phyloP scores from a whole-genome alignment of 1,140 invertebrate species.

The Rhopalosiphum padi region DNA sequence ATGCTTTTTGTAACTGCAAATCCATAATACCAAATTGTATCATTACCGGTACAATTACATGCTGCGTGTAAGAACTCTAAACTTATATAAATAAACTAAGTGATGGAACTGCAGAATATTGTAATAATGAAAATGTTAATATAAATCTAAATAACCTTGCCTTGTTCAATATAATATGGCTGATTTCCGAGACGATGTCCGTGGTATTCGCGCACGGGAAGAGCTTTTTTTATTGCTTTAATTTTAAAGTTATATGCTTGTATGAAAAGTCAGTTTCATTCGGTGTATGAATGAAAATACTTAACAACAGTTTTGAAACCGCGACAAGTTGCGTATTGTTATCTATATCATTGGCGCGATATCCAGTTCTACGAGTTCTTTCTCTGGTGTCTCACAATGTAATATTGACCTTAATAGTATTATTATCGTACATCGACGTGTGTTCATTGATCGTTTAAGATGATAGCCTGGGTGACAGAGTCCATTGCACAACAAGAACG shows the following conservation, averaged over 20 bases:
- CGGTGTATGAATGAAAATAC: not conserved
- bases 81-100: too few relatives aligned
- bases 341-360: not conserved
- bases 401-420: constrained; percentile 44
- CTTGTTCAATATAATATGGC: too few relatives aligned
- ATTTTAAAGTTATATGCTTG: not conserved
- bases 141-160: too few relatives aligned
- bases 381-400: not conserved
- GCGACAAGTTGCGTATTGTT: not conserved
- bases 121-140: too few relatives aligned
- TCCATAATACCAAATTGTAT: too few relatives aligned
- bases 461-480: not conserved
- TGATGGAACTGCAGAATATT: too few relatives aligned
- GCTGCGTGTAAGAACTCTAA: too few relatives aligned
- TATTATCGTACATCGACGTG: constrained; percentile 29
- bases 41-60: too few relatives aligned
- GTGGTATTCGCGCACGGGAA: too few relatives aligned
- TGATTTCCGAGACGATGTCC: too few relatives aligned
- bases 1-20: too few relatives aligned
- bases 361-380: constrained; percentile 17
- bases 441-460: constrained; percentile 17
- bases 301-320: not conserved
- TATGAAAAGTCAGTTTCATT: not conserved
- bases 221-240: not conserved
- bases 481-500: not conserved